A percentile compares a stretch with the other conserved stretches of the same genome.
phyloP scores from a whole-genome alignment of 2,797 vertebrate species.

The Echeneis naucrates region DNA sequence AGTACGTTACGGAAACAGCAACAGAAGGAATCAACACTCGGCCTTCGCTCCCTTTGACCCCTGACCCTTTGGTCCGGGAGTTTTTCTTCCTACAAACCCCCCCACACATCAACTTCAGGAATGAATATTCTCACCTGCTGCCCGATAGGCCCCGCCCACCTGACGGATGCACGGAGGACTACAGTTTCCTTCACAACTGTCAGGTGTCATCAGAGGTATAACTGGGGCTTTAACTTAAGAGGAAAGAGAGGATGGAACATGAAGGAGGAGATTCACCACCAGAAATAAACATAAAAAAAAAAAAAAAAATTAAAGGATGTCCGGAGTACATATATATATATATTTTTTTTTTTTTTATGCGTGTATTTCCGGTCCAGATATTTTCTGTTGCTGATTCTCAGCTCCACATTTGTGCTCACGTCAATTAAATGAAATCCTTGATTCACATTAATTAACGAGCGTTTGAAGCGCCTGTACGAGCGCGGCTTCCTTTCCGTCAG shows the following conservation, averaged over 20 bases:
- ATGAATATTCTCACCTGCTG: too few relatives aligned
- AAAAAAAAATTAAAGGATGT: not conserved
- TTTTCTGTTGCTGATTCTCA: conserved; percentile 15
- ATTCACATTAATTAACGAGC: conserved; percentile 65
- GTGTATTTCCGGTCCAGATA: conserved; percentile 8
- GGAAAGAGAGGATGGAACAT: not conserved
- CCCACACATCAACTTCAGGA: too few relatives aligned
- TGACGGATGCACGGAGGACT: too few relatives aligned
- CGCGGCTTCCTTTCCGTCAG: conserved; percentile 11
- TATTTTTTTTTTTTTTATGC: not conserved
- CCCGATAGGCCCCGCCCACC: too few relatives aligned
- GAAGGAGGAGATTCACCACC: not conserved
- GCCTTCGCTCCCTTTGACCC: too few relatives aligned
- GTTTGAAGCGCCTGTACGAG: conserved; percentile 46
- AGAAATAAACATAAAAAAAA: not conserved
- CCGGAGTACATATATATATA: too few relatives aligned
- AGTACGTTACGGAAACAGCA: too few relatives aligned
- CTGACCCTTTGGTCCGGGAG: too few relatives aligned
- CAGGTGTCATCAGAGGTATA: not conserved
- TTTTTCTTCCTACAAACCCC: too few relatives aligned
- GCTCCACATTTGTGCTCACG: conserved; percentile 43
- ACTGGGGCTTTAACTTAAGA: not conserved
- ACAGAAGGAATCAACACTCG: too few relatives aligned
- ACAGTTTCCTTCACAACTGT: not conserved
- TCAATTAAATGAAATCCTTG: conserved; percentile 59